A percentile compares a stretch with the other conserved stretches of the same genome.
Evolutionary conservation across 2,797 vertebrate genomes (phyloP).

Genomic region (Acridotheres tristis): DNA sequence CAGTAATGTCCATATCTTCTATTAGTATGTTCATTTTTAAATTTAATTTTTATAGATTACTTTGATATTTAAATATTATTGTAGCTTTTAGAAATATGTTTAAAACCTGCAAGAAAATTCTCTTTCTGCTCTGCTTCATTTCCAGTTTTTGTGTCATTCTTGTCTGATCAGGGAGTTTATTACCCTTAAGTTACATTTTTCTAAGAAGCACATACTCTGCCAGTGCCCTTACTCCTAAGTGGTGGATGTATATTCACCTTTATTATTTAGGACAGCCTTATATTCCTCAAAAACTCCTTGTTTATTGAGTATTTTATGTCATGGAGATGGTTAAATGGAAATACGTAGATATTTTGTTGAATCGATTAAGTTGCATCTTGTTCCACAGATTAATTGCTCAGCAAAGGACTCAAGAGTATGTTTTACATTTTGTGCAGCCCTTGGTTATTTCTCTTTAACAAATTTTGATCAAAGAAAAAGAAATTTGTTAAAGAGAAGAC

Average conservation of each 20-base stretch:
- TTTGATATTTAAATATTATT: background rate
- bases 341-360: background rate
- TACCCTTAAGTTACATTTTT: background rate
- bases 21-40: background rate
- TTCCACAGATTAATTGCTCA: background rate
- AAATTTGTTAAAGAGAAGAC: background rate
- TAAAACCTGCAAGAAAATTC: background rate
- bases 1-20: background rate
- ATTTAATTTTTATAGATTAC: background rate
- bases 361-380: background rate
- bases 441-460: background rate
- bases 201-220: background rate
- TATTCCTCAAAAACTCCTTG: background rate
- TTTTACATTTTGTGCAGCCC: background rate
- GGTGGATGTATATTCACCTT: background rate
- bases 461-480: background rate
- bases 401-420: background rate
- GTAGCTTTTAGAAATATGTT: background rate
- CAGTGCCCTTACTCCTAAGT: background rate
- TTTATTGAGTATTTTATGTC: background rate
- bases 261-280: background rate
- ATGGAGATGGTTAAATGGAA: background rate
- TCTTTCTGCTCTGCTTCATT: background rate
- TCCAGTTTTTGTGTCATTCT: background rate
- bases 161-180: background rate